phyloP scores from a whole-genome alignment of 2,113 vertebrate genomes.

The Dasyprocta punctata region DNA sequence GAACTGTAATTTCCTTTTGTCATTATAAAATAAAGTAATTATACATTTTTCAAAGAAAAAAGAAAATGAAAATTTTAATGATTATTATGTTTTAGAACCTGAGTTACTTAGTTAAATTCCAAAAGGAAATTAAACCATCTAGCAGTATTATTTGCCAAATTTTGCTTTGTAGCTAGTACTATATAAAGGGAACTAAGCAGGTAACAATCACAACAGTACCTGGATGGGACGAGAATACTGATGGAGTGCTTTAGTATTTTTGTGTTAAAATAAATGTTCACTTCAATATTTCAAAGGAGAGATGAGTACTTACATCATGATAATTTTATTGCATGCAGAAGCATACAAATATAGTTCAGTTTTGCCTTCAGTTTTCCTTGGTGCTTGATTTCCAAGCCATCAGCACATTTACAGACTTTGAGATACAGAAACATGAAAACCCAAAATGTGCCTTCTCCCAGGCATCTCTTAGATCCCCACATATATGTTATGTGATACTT shows the following conservation, averaged over 20 bases:
- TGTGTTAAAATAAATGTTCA: neutral
- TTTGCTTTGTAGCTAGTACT: constrained; percentile 10
- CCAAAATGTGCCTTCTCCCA: neutral
- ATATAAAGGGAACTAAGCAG: neutral
- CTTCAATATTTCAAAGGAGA: neutral
- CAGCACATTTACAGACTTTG: neutral
- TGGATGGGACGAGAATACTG: neutral
- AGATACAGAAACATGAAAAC: neutral
- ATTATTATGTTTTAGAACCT: constrained; percentile 42
- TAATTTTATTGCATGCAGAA: neutral
- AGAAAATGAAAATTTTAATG: constrained; percentile 38
- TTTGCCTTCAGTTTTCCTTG: neutral
- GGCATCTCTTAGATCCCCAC: neutral
- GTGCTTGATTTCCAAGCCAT: neutral
- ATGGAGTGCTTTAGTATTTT: neutral
- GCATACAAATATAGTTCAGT: neutral
- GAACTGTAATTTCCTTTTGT: constrained; percentile 42
- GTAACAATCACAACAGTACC: neutral
- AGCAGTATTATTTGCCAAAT: neutral
- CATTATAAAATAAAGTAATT: constrained; percentile 51
- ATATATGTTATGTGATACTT: neutral
- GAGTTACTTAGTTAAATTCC: neutral
- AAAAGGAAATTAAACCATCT: neutral
- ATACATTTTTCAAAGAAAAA: constrained; percentile 43
- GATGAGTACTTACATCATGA: neutral